Base-by-base conservation (phyloP, 2,888 invertebrate genomes). In the Ornithoptera priamus region DNA sequence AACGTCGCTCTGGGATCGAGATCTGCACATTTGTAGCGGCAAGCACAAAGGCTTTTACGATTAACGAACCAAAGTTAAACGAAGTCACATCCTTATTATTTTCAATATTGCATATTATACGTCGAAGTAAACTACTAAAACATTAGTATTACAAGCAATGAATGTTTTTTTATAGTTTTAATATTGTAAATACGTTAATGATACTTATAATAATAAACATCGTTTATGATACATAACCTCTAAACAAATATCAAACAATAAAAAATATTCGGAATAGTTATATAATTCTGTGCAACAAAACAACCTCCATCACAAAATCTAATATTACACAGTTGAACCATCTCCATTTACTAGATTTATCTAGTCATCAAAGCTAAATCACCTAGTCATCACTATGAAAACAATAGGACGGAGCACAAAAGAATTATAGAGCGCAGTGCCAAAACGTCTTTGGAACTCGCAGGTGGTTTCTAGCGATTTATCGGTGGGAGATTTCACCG, bases 401-500 rank as follows among this genome's bases (percentile, higher is more conserved):
- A 90, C 89, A 89, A 89, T 89, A 84, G 86, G 83, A 84, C 85
- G 82, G 80, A 80, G 78, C 85, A 90, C 90, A 90, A 90, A 89
- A 88, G 90, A 90, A 89, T 89, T 87, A 89, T 84, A 88, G 87
- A 85, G 88, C 85, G 80, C 81, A 83, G 83, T 87, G 89, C 87
- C 88, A 88, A 90, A 90, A 86, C 85, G 83, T 82, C 84, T 83
- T 82, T 83, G 83, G 74, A 78, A 79, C 79, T 82, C 81, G 85
- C 88, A 89, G 89, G 86, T 89, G 89, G 86, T 85, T 39, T 87
- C 85, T 85, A 87, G 82, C 85, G 86, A 87, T 88, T 85, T 86
- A 87, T 86, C 88, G 85, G 83, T 82, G 85, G 82, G 82, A 85
- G 87, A 89, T 89, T 82, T 78, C 81, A 83, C 82, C 80, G 82